Conservation (phyloP, 2,113 vertebrate genomes). For the Chascanopsetta lugubris region DNA sequence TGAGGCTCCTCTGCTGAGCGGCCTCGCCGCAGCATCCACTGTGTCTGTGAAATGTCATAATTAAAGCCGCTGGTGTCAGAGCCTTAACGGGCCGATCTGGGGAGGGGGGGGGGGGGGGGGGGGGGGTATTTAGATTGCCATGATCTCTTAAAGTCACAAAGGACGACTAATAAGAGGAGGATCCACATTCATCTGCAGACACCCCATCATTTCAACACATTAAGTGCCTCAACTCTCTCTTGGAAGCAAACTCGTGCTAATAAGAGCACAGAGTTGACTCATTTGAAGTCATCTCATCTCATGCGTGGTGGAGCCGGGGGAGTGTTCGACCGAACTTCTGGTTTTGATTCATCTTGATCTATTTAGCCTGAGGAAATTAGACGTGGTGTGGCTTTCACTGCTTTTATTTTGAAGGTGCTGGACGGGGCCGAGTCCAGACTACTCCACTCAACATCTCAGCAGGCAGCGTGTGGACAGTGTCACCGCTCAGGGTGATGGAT, state of each 20-base stretch:
- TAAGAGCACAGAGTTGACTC: not conserved
- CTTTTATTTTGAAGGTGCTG: not conserved
- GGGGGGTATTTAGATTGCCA: conserved; percentile 8
- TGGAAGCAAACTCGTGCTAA: not conserved
- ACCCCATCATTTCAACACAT: not conserved
- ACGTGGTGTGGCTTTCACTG: not conserved
- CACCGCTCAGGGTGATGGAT: not conserved
- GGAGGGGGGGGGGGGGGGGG: not conserved
- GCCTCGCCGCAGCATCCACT: conserved; percentile 24
- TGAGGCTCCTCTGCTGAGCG: conserved; percentile 20
- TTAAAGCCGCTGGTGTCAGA: conserved; percentile 22
- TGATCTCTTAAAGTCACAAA: conserved; percentile 13
- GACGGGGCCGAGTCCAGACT: not conserved
- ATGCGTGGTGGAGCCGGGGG: not conserved
- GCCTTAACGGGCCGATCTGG: conserved; percentile 6
- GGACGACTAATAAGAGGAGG: conserved; percentile 1
- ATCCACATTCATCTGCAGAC: not conserved
- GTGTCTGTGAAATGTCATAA: conserved; percentile 39
- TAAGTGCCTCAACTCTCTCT: not conserved
- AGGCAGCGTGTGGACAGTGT: not conserved
- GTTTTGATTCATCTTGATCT: not conserved
- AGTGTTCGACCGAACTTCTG: not conserved
- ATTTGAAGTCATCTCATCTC: not conserved
- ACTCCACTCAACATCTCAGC: conserved; percentile 1
- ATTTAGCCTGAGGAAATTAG: not conserved